A percentile compares a stretch with the other conserved stretches of the same genome.
These are phyloP conservation scores for Helicolenus hilgendorfi DNA, from an alignment of 2,797 vertebrate species.

Conservation along the genomic window DNA sequence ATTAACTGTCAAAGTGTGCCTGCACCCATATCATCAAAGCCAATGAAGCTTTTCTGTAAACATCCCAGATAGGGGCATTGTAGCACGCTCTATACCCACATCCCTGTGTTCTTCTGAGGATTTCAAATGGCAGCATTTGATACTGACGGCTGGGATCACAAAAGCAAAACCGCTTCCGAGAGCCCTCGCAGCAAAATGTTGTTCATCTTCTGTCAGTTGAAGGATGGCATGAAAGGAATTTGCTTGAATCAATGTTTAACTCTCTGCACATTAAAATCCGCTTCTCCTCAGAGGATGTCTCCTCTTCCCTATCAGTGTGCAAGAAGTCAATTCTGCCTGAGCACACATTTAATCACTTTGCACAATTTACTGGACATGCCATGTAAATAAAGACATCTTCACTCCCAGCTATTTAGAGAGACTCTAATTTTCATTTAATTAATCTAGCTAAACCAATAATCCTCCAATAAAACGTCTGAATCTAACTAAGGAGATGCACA, in stretches of 20 bases:
- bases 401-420: constrained; percentile 20
- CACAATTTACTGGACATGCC: constrained; percentile 35
- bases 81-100: neutral
- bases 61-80: constrained; percentile 17
- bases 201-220: constrained; percentile 55
- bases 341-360: constrained; percentile 50
- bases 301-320: constrained; percentile 3
- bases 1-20: constrained; percentile 19
- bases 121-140: constrained; percentile 44
- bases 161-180: constrained; percentile 14
- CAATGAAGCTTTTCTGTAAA: constrained; percentile 49
- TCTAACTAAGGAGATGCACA: neutral
- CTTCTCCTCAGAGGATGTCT: constrained; percentile 14
- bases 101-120: constrained; percentile 27
- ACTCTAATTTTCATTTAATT: constrained; percentile 26
- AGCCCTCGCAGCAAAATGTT: constrained; percentile 22
- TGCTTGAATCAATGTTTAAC: constrained; percentile 53
- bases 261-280: constrained; percentile 14
- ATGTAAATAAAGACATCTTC: constrained; percentile 35
- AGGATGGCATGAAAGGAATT: constrained; percentile 39
- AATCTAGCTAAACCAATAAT: constrained; percentile 26
- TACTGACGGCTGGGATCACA: constrained; percentile 50
- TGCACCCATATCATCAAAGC: constrained; percentile 42
- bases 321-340: constrained; percentile 19
- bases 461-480: constrained; percentile 4